Percentiles rank a stretch among this genome's conserved stretches.
phyloP scores from a whole-genome alignment of 2,113 vertebrate species.

The Pachyramphus minor region DNA sequence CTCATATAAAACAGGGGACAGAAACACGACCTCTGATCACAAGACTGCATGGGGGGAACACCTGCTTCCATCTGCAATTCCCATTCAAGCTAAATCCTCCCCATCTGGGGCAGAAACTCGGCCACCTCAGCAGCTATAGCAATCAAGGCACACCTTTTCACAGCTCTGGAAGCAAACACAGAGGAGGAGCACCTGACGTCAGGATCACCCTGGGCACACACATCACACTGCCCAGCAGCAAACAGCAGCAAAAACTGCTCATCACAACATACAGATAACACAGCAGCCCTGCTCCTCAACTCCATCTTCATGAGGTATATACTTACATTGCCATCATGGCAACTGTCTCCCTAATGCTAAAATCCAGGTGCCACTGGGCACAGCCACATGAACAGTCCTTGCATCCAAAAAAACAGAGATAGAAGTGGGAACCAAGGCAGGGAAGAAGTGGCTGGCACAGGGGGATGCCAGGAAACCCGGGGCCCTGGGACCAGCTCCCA shows the following conservation, averaged over 20 bases:
- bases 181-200: neutral
- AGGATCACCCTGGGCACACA: rapidly evolving
- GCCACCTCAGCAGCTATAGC: neutral
- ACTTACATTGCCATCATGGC: rapidly evolving
- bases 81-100: neutral
- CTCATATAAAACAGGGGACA: neutral
- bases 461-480: neutral
- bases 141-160: neutral
- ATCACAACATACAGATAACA: neutral
- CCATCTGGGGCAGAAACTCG: neutral
- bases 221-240: neutral
- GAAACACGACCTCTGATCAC: neutral
- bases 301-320: neutral
- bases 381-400: neutral
- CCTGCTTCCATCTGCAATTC: neutral
- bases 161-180: neutral
- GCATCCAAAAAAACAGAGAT: neutral
- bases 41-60: neutral
- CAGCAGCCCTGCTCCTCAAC: neutral
- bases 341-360: neutral
- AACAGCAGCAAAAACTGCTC: neutral
- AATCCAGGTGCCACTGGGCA: neutral
- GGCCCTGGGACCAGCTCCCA: neutral
- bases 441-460: neutral
- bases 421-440: neutral